Base-by-base conservation (phyloP, 92 coral and sea anemone species). In the Parazoanthus darwini region DNA sequence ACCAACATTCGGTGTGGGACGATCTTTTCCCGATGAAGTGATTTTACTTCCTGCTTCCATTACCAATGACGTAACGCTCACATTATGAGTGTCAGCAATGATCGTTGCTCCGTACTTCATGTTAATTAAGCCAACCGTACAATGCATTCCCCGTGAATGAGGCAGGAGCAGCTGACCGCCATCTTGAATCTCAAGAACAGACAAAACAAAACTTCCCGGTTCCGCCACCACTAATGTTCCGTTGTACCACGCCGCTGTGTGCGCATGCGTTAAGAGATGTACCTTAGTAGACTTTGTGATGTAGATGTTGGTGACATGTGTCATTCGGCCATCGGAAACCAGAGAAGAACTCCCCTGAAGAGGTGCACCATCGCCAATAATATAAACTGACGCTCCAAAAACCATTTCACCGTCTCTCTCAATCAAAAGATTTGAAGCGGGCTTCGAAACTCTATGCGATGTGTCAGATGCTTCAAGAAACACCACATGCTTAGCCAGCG, bases 1-100 rank as follows among this genome's bases (percentile, higher is more conserved):
- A 4, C 89, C 92, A 82, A 87, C 77, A 81, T 78, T 65, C 6
- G 88, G 88, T 9, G 81, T 77, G 11, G 94, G 94, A 66, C 94
- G 86, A 38, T 82, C 90, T 11, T 82, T 68, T 22, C 93, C 94
- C 65, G 94, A 89, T 35, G 92, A 89, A 71, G 91, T 85, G 76
- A 92, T 82, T 74, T 56, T 74, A 71, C 94, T 91, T 73, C 94
- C 94, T 78, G 91, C 77, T 68, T 92, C 94, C 85, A 92, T 86
- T 50, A 82, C 84, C 59, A 92, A 71, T 65, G 92, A 82, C 11
- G 94, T 92, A 33, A 80, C 92, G 88, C 91, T 90, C 72, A 92
- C 76, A 65, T 92, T 88, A 79, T 87, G 89, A 76, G 58, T 88
- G 65, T 92, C 94, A 54, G 94, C 92, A 51, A 85, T 78, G 44